phyloP scores from a whole-genome alignment of 2,888 invertebrate genomes.

The Salpingus planirostris region DNA sequence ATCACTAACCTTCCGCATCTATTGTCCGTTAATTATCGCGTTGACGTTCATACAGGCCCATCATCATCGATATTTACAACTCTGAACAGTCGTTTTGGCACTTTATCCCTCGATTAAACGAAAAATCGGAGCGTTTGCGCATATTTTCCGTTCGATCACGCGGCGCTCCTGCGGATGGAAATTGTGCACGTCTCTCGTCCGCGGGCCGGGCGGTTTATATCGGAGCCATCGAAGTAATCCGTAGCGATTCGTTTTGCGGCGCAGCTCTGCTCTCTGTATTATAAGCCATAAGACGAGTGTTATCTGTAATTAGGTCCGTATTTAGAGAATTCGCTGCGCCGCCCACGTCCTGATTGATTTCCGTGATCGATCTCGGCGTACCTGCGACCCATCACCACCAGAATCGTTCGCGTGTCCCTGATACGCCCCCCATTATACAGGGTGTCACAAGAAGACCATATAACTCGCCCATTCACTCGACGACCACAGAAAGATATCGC shows the following conservation, averaged over 20 bases:
- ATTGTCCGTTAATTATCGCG: slow-evolving; percentile 16
- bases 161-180: slow-evolving; percentile 5
- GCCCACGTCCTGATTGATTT: slow-evolving; percentile 27
- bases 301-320: slow-evolving; percentile 25
- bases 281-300: slow-evolving; percentile 16
- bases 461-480: too few relatives aligned
- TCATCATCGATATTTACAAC: too few relatives aligned
- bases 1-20: slow-evolving; percentile 8
- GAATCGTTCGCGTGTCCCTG: too few relatives aligned
- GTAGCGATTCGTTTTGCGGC: slow-evolving; percentile 16
- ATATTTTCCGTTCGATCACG: slow-evolving; percentile 6
- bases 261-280: too few relatives aligned
- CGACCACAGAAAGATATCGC: too few relatives aligned
- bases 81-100: background rate
- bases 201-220: too few relatives aligned
- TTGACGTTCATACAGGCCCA: slow-evolving; percentile 10
- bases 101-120: background rate
- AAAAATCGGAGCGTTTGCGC: too few relatives aligned
- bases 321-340: slow-evolving; percentile 23
- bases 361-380: slow-evolving; percentile 23
- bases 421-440: too few relatives aligned
- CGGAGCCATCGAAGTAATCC: too few relatives aligned
- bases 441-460: too few relatives aligned
- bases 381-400: slow-evolving; percentile 9
- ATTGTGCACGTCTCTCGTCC: slow-evolving; percentile 8